Base-by-base conservation (phyloP, 2,797 vertebrate species). In the Lepus oiostolus region DNA sequence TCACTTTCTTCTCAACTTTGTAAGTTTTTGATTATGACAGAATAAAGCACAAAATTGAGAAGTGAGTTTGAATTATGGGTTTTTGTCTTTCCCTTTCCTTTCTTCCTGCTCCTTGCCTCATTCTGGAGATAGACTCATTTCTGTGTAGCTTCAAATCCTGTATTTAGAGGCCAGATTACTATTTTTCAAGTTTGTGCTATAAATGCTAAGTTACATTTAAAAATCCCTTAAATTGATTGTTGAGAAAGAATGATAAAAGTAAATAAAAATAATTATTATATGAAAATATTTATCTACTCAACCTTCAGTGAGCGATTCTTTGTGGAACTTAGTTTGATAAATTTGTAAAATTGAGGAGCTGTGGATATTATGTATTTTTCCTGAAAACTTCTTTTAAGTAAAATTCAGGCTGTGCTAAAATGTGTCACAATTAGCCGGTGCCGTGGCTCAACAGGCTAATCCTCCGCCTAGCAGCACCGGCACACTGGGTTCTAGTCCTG, bases 71-170 rank as follows among this genome's bases (percentile, higher is more conserved):
- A 32, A 76, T 95, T 80, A 47, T 62, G 62, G 24, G 63, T 72
- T 79, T 82, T 50, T 30, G 28, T 67, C 10, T 90, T 52, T 8
- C 47, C 32, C 1, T 84, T 67, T 30, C 42, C 0, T 8, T 79
- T 8, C 12, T 93, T 74, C 22, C n/a, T 83, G 7, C 28, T 76
- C 9, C 47, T 84, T 74, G 2, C 19, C 62, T 88, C 9, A 89
- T 71, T 93, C 92, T 75, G 32, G 62, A 77, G n/a, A 38, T n/a
- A 81, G 60, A 85, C 60, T 93, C 62, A 95, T 14, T 67, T 77
- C 17, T 74, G 16, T 42, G 1, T 54, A 67, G 79, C 9, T 94
- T 95, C 10, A 67, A 24, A 93, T 77, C 16, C 35, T 90, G 4
- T 60, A 42, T 83, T 85, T 86, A 87, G 21, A 67, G 42, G 38